These are phyloP conservation scores for Drosophila picticornis DNA, from an alignment of 2,888 invertebrate genomes.

Conservation along the genomic window DNA sequence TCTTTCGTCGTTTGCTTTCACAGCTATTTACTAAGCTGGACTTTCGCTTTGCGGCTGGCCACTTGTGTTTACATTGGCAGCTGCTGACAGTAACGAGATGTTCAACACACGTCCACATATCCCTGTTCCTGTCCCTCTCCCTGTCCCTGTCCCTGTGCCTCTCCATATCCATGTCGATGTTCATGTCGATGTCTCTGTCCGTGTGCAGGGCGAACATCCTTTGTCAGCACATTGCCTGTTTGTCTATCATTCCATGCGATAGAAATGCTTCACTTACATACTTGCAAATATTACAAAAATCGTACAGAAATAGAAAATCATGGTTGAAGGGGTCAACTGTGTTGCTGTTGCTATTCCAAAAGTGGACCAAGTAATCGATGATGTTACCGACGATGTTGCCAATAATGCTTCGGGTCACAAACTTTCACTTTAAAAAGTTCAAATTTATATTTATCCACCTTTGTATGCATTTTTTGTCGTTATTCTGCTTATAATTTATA, in stretches of 20 bases:
- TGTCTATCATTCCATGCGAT: constrained; percentile 66
- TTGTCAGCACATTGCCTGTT: constrained; percentile 77
- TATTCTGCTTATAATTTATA: background rate
- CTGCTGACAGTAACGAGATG: constrained; percentile 79
- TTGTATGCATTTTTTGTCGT: background rate
- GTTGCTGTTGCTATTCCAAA: constrained; percentile 23
- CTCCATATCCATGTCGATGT: constrained; percentile 21
- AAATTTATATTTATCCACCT: background rate
- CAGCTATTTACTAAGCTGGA: constrained; percentile 50
- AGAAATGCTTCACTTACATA: constrained; percentile 39
- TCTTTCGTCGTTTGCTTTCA: constrained; percentile 33
- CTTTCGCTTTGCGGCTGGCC: constrained; percentile 73
- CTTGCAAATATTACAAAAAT: constrained; percentile 66
- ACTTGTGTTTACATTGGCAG: constrained; percentile 80
- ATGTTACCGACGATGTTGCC: constrained; percentile 68
- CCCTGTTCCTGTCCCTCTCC: constrained; percentile 25
- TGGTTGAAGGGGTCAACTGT: constrained; percentile 2
- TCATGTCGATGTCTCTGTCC: constrained; percentile 34
- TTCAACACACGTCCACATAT: constrained; percentile 74
- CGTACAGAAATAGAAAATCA: constrained; percentile 24
- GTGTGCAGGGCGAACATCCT: constrained; percentile 60
- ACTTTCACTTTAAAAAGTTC: background rate
- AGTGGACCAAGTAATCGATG: constrained; percentile 62
- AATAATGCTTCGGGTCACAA: constrained; percentile 38
- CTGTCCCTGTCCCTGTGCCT: background rate